Conservation (phyloP, 2,888 invertebrate species). For the Orthosia cruda region DNA sequence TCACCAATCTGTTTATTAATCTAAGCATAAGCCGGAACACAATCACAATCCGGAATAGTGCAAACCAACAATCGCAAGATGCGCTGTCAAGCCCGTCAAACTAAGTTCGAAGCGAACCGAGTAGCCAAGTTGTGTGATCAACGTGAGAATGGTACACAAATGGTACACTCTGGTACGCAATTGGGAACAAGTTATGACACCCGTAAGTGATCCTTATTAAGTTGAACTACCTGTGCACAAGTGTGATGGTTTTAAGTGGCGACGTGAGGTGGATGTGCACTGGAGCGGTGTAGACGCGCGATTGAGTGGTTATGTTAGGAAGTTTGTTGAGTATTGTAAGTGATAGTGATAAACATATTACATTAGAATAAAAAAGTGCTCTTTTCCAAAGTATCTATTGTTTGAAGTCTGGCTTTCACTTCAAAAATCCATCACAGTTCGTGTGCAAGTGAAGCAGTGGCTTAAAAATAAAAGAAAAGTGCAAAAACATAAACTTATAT, state of each 20-base stretch:
- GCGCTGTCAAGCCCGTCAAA: conserved; percentile 31
- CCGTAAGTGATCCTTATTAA: conserved; percentile 64
- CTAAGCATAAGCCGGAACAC: conserved; percentile 47
- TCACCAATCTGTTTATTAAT: conserved; percentile 51
- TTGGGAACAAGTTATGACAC: conserved; percentile 60
- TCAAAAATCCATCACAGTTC: too few species aligned
- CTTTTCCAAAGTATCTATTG: too few species aligned
- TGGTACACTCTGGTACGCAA: conserved; percentile 54
- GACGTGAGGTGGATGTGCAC: conserved; percentile 48
- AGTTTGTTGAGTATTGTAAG: background rate
- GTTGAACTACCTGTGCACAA: conserved; percentile 51
- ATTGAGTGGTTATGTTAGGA: background rate
- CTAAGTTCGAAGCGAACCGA: conserved; percentile 41
- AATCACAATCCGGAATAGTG: conserved; percentile 41
- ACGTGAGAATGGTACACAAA: conserved; percentile 63
- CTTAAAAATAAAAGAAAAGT: too few species aligned
- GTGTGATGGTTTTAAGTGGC: conserved; percentile 56
- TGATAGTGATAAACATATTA: background rate
- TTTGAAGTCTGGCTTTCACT: too few species aligned
- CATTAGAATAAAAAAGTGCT: too few species aligned
- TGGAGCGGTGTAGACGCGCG: conserved; percentile 22
- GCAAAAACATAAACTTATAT: too few species aligned
- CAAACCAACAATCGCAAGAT: conserved; percentile 42
- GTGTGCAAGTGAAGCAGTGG: too few species aligned
- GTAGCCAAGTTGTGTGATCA: conserved; percentile 40